Conservation (phyloP, 1,140 invertebrate genomes). For the Macrobrachium rosenbergii region DNA sequence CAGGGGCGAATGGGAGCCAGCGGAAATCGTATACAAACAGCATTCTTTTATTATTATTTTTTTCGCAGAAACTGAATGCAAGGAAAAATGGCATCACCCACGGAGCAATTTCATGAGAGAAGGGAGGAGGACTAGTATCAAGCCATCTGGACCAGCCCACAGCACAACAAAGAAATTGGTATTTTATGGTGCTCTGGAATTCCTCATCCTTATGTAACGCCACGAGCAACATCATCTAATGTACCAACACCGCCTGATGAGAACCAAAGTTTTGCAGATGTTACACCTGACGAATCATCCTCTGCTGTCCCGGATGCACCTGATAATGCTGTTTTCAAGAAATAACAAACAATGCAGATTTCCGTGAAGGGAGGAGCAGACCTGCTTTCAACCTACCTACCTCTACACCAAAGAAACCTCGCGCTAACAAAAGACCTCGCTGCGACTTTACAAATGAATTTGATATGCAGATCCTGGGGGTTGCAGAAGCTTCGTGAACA, state of each 20-base stretch:
- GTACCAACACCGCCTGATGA: not conserved
- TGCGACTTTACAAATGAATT: not conserved
- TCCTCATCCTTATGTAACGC: conserved; percentile 4
- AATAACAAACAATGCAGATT: not conserved
- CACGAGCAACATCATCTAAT: conserved; percentile 6
- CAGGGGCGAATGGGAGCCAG: too few species aligned
- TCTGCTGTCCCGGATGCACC: not conserved
- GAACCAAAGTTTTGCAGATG: not conserved
- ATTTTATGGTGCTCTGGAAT: conserved; percentile 12
- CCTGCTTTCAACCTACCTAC: not conserved
- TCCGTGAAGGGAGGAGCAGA: not conserved
- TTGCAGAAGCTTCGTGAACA: not conserved
- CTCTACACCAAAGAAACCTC: not conserved
- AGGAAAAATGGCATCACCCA: too few species aligned
- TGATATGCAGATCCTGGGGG: not conserved
- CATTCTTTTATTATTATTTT: too few species aligned
- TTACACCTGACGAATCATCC: not conserved
- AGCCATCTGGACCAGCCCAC: too few species aligned
- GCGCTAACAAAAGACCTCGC: not conserved
- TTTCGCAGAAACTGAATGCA: too few species aligned
- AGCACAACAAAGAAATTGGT: not conserved
- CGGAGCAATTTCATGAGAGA: too few species aligned
- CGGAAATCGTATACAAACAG: too few species aligned
- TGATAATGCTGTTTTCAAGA: not conserved
- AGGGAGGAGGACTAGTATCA: too few species aligned